Evolutionary conservation across 2,888 invertebrate genomes (phyloP).

Genomic region (Steinernema scapterisci): DNA sequence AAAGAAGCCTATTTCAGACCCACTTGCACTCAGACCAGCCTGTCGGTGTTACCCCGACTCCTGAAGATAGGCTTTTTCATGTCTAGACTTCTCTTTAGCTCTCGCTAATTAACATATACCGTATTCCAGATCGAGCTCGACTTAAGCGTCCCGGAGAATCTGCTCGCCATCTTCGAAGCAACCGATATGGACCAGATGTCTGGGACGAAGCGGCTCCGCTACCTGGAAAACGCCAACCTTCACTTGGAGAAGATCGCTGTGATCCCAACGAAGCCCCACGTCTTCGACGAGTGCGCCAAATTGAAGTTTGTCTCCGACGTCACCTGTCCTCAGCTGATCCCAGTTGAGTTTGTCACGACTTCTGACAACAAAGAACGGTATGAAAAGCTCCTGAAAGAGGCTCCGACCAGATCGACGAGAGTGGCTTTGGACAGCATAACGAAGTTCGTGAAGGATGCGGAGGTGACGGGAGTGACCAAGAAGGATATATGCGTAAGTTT

Average conservation of each 20-base stretch:
- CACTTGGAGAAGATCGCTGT: conserved; percentile 53
- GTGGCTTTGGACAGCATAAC: no score
- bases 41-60: no score
- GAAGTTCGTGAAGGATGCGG: no score
- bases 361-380: neutral
- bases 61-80: no score
- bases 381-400: neutral
- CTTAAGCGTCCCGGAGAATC: conserved; percentile 43
- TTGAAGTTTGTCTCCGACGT: neutral
- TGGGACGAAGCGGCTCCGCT: conserved; percentile 58
- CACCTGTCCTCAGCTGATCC: neutral
- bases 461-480: conserved; percentile 17
- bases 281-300: neutral
- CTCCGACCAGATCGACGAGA: neutral
- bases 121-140: conserved; percentile 40
- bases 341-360: neutral
- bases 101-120: no score
- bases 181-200: conserved; percentile 36
- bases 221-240: conserved; percentile 58
- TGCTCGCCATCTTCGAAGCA: conserved; percentile 44
- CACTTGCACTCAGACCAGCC: no score
- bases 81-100: neutral
- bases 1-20: no score
- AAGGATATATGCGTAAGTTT: conserved; percentile 25
- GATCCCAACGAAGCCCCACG: neutral